Evolutionary conservation across 2,888 invertebrate species (phyloP).

Genomic region (Plagodis pulveraria): DNA sequence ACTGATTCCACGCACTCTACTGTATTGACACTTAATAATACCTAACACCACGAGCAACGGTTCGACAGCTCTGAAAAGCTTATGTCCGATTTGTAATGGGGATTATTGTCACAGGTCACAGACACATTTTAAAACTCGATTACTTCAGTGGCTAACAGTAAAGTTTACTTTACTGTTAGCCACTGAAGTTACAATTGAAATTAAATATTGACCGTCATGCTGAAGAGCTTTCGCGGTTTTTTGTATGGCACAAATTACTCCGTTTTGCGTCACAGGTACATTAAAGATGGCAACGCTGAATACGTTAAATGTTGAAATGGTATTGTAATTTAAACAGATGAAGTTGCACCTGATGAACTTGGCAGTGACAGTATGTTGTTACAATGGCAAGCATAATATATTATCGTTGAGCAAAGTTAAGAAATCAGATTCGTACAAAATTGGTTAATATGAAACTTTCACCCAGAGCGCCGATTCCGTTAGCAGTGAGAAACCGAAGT

Average conservation of each 20-base stretch:
- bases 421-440: slow-evolving; percentile 2
- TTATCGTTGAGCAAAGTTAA: slow-evolving; percentile 1
- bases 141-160: slow-evolving; percentile 4
- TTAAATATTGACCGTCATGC: slow-evolving; percentile 36
- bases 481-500: slow-evolving; percentile 52
- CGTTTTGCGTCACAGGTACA: slow-evolving; percentile 12
- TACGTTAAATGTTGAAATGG: slow-evolving; percentile 3
- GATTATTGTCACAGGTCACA: slow-evolving; percentile 40
- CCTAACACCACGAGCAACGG: slow-evolving; percentile 28
- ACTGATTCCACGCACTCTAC: slow-evolving; percentile 38
- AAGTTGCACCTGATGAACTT: slow-evolving; percentile 21
- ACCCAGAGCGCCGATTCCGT: slow-evolving; percentile 46
- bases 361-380: slow-evolving; percentile 1
- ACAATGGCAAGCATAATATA: slow-evolving; percentile 16
- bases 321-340: slow-evolving; percentile 14
- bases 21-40: slow-evolving; percentile 26
- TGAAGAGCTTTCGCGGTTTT: slow-evolving; percentile 26
- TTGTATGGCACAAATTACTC: not conserved
- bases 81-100: slow-evolving; percentile 22
- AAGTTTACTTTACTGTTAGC: not conserved
- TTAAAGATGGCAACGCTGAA: slow-evolving; percentile 1
- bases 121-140: slow-evolving; percentile 9
- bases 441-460: slow-evolving; percentile 35
- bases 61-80: slow-evolving; percentile 11
- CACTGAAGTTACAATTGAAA: too few relatives aligned